Conservation (phyloP, 2,888 invertebrate species). For the Heliothis peltigera region DNA sequence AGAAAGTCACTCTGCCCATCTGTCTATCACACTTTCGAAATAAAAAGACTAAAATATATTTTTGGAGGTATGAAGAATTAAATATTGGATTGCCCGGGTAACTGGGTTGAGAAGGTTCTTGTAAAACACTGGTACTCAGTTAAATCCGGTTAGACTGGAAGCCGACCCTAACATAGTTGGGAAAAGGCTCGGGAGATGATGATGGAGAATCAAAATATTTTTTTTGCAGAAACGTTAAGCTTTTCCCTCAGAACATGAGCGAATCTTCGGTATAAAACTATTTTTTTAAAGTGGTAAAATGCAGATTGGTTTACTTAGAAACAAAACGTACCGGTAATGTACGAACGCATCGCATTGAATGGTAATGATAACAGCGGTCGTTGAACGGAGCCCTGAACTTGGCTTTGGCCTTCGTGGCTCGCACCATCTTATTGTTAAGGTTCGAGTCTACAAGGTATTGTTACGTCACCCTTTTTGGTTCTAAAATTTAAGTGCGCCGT, state of each 20-base stretch:
- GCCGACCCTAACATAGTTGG: no score
- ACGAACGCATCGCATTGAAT: slow-evolving; percentile 78
- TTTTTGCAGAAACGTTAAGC: neutral
- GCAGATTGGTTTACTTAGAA: slow-evolving; percentile 64
- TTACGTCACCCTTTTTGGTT: slow-evolving; percentile 59
- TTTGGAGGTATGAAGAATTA: no score
- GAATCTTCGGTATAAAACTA: no score
- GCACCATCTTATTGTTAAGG: slow-evolving; percentile 75
- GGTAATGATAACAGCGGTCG: slow-evolving; percentile 85
- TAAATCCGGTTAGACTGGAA: no score
- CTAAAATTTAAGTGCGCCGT: slow-evolving; percentile 49
- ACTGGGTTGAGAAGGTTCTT: no score
- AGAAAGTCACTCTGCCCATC: neutral
- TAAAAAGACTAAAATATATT: no score
- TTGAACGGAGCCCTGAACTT: slow-evolving; percentile 87
- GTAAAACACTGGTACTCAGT: no score
- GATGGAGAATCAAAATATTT: slow-evolving; percentile 30
- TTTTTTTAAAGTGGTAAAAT: slow-evolving; percentile 35
- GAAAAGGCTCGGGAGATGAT: no score
- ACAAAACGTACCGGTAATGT: slow-evolving; percentile 66
- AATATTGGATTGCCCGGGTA: no score
- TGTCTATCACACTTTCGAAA: no score
- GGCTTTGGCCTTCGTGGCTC: slow-evolving; percentile 80
- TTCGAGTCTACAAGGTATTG: slow-evolving; percentile 64
- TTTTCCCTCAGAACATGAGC: no score